Conservation (phyloP, 2,113 vertebrate genomes). For the Orientallactaga bullata region DNA sequence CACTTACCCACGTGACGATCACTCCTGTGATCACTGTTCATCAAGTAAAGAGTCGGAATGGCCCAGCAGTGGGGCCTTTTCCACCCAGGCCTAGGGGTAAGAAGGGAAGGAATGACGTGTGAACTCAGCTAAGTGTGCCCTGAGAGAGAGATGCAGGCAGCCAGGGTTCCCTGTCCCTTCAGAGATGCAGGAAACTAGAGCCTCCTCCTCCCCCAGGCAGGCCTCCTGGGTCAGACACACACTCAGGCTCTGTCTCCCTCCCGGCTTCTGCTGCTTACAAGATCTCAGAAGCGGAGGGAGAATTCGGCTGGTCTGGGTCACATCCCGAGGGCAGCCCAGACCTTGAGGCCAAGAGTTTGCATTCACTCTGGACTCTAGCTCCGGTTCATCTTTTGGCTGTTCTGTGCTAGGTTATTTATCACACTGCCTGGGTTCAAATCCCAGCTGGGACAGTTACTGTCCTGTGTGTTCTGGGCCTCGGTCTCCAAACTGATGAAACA, state of each 20-base stretch:
- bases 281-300: background rate
- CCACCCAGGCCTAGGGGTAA: background rate
- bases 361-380: background rate
- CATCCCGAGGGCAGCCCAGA: background rate
- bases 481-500: background rate
- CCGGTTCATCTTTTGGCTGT: background rate
- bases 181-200: background rate
- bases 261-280: background rate
- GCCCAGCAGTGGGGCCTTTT: accelerated
- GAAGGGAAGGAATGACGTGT: background rate
- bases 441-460: background rate
- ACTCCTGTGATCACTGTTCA: no score
- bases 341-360: background rate
- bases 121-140: background rate
- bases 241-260: background rate
- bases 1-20: no score
- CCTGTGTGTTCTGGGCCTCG: background rate
- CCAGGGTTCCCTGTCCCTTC: background rate
- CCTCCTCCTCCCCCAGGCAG: background rate
- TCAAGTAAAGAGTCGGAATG: no score
- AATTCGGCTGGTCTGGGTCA: background rate
- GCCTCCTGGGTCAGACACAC: background rate
- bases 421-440: background rate
- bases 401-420: background rate
- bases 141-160: background rate